Conservation (phyloP, 2,113 vertebrate species). For the Panthera uncia region DNA sequence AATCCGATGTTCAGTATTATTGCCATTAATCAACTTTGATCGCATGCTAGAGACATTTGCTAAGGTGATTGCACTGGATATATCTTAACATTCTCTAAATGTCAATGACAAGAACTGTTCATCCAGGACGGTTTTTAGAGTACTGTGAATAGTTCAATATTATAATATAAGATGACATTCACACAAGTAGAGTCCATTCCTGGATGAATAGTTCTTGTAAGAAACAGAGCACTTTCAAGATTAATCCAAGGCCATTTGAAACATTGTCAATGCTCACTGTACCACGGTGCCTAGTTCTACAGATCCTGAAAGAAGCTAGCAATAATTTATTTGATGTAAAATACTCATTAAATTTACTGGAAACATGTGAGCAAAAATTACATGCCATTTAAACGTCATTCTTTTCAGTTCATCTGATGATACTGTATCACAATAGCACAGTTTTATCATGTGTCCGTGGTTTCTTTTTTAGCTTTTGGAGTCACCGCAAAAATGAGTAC, state of each 20-base stretch:
- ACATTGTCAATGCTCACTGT: background rate
- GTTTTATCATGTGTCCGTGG: background rate
- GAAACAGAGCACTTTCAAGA: background rate
- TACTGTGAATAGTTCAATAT: background rate
- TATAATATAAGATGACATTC: background rate
- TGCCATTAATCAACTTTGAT: background rate
- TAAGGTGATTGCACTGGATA: background rate
- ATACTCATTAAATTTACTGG: background rate
- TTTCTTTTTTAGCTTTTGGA: background rate
- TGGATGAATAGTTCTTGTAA: background rate
- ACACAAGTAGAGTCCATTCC: background rate
- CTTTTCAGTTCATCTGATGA: slow-evolving; percentile 9
- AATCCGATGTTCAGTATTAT: background rate
- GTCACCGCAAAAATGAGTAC: background rate
- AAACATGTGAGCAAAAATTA: background rate
- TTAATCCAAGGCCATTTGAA: background rate
- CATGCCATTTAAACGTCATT: background rate
- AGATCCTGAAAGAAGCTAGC: background rate
- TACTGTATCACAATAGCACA: background rate
- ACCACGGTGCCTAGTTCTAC: background rate
- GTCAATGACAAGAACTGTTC: background rate
- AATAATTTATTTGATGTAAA: background rate
- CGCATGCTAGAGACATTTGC: background rate
- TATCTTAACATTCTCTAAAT: background rate
- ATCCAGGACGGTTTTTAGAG: background rate